Base-by-base conservation (phyloP, 2,888 invertebrate species). In the Aphodius sticticus region DNA sequence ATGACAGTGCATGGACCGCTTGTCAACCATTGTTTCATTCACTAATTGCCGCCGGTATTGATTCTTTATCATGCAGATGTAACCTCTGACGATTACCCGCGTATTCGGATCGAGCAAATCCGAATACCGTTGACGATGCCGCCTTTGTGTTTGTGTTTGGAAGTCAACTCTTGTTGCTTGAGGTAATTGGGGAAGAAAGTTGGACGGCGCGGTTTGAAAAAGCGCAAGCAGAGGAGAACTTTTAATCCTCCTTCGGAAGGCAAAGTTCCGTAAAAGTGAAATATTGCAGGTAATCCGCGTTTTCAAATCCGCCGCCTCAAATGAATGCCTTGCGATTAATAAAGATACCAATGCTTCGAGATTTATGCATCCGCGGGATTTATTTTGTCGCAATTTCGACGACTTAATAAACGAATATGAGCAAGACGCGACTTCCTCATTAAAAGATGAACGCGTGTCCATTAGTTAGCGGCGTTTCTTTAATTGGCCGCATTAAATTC, bases 241-340 rank as follows among this genome's bases (percentile, higher is more conserved):
- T 74, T 74, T 74, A 36, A 74, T 36, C 37, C 74, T 35, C 35
- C 36, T 35, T 37, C 35, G 36, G 74, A 74, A 74, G n/a, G 74
- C 37, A 37, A 36, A 74, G 74, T 74, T 74, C n/a, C 37, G 37
- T 74, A 74, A 74, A 74, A 74, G 74, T 74, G 74, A 74, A 74
- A 74, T 74, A 74, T 74, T 74, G 74, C 74, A 74, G 74, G 74
- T 74, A 74, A 74, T 74, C 74, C 74, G 74, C 74, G 35, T 36
- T 74, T 74, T 74, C 74, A 74, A 74, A 74, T 74, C 74, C 74
- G 74, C 9, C 53, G 15, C 16, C 74, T 35, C 7, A 26, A n/a
- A 37, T 35, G 36, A 35, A n/a, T 37, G 37, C 36, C 9, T 36
- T 16, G 74, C 35, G 16, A 74, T 74, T 74, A 74, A 74, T 74